Evolutionary conservation across 2,113 vertebrate species (phyloP), one percentile per base, ranked within the genome.

Genomic region (Notiomystis cincta): DNA sequence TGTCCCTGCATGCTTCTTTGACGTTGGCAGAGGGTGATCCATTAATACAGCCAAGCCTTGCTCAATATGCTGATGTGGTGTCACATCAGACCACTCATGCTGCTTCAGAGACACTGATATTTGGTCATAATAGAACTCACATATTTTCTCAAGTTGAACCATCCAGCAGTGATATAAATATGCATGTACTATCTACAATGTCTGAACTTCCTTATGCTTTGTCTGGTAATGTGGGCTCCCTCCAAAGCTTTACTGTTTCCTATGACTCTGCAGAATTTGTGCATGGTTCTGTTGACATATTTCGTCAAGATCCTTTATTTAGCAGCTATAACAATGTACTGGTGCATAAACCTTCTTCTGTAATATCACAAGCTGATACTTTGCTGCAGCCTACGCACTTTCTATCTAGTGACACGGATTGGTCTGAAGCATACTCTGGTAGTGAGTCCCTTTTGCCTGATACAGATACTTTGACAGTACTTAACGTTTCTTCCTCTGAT

Each of bases 1-100:
- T 98, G 79, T 95, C 98, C 96, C 96, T 98, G 98, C 98, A 98
- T 99, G 98, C 97, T 97, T 98, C 98, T 95, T 91, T 98, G 96
- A 97, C 90, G 10, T 96, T 98, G 97, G 98, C 98, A 97, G 97
- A 97, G 97, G 97, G 96, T 97, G 98, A 98, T 96, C 69, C 95
- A 84, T 98, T 96, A 56, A 96, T 95, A 95, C 98, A 97, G 65
- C 95, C 97, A 97, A 98, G 97, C 97, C 97, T 98, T 95, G 96
- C 97, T 96, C 98, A 97, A 56, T 97, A 97, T 94, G 93, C 98
- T 98, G 97, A 98, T 98, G 97, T 98, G 92, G 84, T 84, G 81
- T 96, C 89, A 88, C 97, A 98, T 98, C 97, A 97, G 93, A 95
- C 97, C 76, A 47, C 82, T 78, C 97, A 51, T 84, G 97, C 98